Evolutionary conservation across 2,888 invertebrate genomes (phyloP).

Genomic region (Drosophila niveifrons): DNA sequence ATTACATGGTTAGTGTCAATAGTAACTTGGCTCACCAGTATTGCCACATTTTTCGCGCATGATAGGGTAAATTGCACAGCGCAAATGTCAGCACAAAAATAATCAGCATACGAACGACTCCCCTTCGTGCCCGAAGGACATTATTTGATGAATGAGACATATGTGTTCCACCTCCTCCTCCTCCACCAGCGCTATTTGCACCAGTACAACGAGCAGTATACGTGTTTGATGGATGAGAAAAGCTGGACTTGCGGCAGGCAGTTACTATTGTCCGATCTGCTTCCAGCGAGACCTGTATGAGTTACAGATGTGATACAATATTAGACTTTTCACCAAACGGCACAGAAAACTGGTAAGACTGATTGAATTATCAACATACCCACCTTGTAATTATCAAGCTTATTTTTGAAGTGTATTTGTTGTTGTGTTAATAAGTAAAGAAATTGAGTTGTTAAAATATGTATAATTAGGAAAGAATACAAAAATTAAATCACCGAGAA

Average conservation of each 20-base stretch:
- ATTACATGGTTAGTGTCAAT: too few species aligned
- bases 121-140: conserved; percentile 91
- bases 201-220: conserved; percentile 83
- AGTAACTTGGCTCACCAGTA: conserved; percentile 88
- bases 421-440: conserved; percentile 33
- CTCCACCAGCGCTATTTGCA: conserved; percentile 31
- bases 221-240: conserved; percentile 80
- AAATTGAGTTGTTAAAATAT: conserved; percentile 31
- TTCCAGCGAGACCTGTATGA: conserved; percentile 84
- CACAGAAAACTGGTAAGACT: not conserved
- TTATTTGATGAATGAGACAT: conserved; percentile 91
- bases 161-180: conserved; percentile 85
- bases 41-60: conserved; percentile 95
- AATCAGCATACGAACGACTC: conserved; percentile 95
- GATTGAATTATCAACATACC: conserved; percentile 50
- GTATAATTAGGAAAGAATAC: conserved; percentile 9
- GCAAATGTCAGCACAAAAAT: conserved; percentile 95
- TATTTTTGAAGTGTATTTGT: conserved; percentile 47
- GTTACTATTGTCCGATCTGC: conserved; percentile 84
- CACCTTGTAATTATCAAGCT: conserved; percentile 80
- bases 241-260: conserved; percentile 84
- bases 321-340: conserved; percentile 16
- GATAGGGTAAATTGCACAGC: conserved; percentile 95
- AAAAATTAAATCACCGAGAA: too few species aligned
- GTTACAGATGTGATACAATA: conserved; percentile 31